A percentile compares a stretch with the other conserved stretches of the same genome.
These are phyloP conservation scores for Periparus ater DNA, from an alignment of 2,797 vertebrate genomes.

Conservation along the genomic window DNA sequence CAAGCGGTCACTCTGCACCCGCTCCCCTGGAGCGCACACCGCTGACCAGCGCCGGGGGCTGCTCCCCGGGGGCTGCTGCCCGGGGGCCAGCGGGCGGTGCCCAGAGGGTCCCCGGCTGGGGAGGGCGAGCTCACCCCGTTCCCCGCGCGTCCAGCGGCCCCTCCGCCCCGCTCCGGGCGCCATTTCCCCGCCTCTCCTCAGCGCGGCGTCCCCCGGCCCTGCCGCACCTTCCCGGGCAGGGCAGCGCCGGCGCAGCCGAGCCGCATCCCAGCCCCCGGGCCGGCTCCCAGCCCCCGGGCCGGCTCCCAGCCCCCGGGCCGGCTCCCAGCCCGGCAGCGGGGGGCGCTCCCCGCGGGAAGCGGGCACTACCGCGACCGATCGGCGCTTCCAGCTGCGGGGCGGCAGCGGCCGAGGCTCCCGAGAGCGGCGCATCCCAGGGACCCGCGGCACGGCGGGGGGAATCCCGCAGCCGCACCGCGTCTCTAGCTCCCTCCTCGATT, in stretches of 20 bases:
- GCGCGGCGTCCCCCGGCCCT: conserved; percentile 12
- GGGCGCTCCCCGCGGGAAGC: neutral
- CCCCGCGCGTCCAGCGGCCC: neutral
- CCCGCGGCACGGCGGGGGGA: neutral
- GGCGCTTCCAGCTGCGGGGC: neutral
- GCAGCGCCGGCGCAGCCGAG: neutral
- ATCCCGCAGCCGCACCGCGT: neutral
- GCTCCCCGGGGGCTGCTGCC: neutral
- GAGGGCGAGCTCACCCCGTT: neutral
- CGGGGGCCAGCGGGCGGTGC: neutral
- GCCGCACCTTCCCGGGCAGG: neutral
- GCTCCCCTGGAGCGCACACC: accelerated
- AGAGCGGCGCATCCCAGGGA: neutral
- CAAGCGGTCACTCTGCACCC: neutral
- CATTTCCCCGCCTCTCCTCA: conserved; percentile 44
- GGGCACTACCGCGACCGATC: neutral
- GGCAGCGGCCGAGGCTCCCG: neutral
- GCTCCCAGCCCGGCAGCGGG: neutral
- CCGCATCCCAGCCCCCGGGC: neutral
- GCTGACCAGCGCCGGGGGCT: neutral
- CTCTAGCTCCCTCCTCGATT: neutral
- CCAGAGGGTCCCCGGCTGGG: neutral
- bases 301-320: neutral
- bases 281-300: neutral
- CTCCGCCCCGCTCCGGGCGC: conserved; percentile 1